Conservation (phyloP, 2,888 invertebrate species). For the Limenitis camilla region DNA sequence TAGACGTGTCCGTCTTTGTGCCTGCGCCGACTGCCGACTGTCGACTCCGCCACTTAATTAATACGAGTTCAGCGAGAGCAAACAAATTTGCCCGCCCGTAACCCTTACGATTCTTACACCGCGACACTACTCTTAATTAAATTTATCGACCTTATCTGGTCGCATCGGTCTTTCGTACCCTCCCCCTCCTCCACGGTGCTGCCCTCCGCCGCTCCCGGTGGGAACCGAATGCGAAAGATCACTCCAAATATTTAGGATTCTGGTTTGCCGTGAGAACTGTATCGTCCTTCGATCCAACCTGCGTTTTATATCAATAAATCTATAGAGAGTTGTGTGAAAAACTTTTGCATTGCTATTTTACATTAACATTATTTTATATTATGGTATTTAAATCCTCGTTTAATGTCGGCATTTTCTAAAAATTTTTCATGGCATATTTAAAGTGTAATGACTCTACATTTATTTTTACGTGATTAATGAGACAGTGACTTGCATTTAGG, state of each 20-base stretch:
- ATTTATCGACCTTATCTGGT: slow-evolving; percentile 67
- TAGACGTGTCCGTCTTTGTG: slow-evolving; percentile 35
- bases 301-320: neutral
- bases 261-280: slow-evolving; percentile 49
- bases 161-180: slow-evolving; percentile 26
- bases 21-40: slow-evolving; percentile 13
- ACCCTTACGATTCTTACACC: slow-evolving; percentile 29
- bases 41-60: slow-evolving; percentile 50
- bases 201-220: slow-evolving; percentile 35
- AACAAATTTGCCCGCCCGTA: slow-evolving; percentile 53
- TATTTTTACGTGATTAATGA: too few relatives aligned
- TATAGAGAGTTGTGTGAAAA: too few relatives aligned
- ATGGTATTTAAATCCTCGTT: too few relatives aligned
- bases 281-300: slow-evolving; percentile 19
- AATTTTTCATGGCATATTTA: too few relatives aligned
- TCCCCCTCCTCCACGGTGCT: too few relatives aligned
- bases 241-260: slow-evolving; percentile 53
- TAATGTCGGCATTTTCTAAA: too few relatives aligned
- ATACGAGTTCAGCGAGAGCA: slow-evolving; percentile 42
- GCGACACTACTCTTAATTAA: slow-evolving; percentile 59
- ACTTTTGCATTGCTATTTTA: too few relatives aligned
- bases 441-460: too few relatives aligned
- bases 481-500: too few relatives aligned
- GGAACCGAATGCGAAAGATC: slow-evolving; percentile 52
- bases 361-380: too few relatives aligned